Percentiles rank a stretch among this genome's conserved stretches.
Evolutionary conservation across 92 coral and sea anemone species (phyloP).

Genomic region (Heliopora coerulea): DNA sequence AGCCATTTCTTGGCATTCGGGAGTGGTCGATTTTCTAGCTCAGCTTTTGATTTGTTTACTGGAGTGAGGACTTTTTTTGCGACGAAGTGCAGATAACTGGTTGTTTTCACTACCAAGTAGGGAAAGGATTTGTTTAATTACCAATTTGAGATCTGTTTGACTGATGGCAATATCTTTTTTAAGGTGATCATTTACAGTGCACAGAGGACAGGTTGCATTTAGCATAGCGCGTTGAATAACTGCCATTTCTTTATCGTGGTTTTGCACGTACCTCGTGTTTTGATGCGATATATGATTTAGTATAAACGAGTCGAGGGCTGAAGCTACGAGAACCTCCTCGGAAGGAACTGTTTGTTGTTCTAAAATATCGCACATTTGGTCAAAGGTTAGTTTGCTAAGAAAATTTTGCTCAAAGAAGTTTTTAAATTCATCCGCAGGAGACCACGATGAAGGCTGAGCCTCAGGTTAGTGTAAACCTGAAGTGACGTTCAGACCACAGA

Average conservation of each 20-base stretch:
- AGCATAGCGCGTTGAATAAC: constrained; percentile 49
- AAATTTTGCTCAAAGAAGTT: too few relatives aligned
- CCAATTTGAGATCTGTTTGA: constrained; percentile 26
- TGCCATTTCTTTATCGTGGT: constrained; percentile 41
- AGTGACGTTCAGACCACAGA: too few relatives aligned
- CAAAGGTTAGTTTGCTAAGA: too few relatives aligned
- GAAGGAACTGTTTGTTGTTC: too few relatives aligned
- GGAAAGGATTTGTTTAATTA: constrained; percentile 40
- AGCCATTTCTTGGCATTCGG: constrained; percentile 48
- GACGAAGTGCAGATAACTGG: constrained; percentile 32
- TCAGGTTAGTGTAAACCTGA: too few relatives aligned
- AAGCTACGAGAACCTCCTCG: constrained; percentile 37
- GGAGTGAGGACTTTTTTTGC: constrained; percentile 41
- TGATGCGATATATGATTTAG: constrained; percentile 44
- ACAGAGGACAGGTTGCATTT: constrained; percentile 42
- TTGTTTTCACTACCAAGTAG: constrained; percentile 29
- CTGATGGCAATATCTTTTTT: constrained; percentile 13
- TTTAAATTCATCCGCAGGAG: too few relatives aligned
- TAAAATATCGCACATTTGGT: too few relatives aligned
- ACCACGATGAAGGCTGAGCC: too few relatives aligned
- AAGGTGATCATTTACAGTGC: constrained; percentile 44
- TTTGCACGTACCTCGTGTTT: constrained; percentile 41
- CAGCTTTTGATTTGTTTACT: constrained; percentile 42
- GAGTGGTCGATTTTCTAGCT: constrained; percentile 44
- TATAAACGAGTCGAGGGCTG: constrained; percentile 36